phyloP scores from a whole-genome alignment of 2,113 vertebrate species.

The Alligator mississippiensis region DNA sequence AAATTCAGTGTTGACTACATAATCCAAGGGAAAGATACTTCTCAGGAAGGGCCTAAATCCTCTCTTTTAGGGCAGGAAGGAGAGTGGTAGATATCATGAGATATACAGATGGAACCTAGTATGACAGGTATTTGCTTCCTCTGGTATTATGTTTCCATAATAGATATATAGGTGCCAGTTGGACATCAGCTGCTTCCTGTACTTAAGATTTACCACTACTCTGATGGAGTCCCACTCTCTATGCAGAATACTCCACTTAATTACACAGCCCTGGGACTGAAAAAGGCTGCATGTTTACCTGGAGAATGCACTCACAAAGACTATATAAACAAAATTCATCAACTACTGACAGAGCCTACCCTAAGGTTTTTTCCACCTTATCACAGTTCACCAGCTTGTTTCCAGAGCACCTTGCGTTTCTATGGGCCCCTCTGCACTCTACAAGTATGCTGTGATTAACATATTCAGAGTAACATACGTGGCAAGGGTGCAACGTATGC shows the following conservation, averaged over 20 bases:
- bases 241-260: background rate
- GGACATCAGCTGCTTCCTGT: conserved; percentile 41
- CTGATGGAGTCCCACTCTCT: background rate
- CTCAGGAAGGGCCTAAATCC: background rate
- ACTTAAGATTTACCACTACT: conserved; percentile 33
- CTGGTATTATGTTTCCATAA: background rate
- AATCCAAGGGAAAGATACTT: background rate
- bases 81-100: background rate
- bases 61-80: background rate
- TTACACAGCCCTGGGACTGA: too few relatives aligned
- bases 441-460: too few relatives aligned
- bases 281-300: too few relatives aligned
- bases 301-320: too few relatives aligned
- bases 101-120: background rate
- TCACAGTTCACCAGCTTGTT: too few relatives aligned
- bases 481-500: too few relatives aligned
- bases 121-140: background rate
- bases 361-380: too few relatives aligned
- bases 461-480: too few relatives aligned
- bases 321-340: too few relatives aligned
- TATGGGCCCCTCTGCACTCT: too few relatives aligned
- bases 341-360: too few relatives aligned
- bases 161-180: conserved; percentile 21
- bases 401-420: too few relatives aligned
- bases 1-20: background rate